A percentile compares a stretch with the other conserved stretches of the same genome.
phyloP scores from a whole-genome alignment of 1,140 invertebrate genomes.

The Drosophila pandora region DNA sequence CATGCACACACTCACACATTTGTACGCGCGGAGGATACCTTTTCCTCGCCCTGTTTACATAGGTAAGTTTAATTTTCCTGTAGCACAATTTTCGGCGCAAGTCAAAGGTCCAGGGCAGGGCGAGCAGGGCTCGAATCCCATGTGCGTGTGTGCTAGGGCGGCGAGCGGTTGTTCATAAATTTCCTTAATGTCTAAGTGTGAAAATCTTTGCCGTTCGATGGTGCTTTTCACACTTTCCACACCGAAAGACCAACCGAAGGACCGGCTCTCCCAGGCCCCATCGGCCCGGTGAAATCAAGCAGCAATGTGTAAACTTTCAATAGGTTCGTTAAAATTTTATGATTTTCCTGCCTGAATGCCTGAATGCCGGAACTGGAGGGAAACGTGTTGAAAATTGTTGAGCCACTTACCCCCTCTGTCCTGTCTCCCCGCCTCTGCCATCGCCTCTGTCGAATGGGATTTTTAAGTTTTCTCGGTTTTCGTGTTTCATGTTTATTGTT shows the following conservation, averaged over 20 bases:
- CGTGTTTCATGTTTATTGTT: conserved; percentile 49
- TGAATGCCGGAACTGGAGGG: conserved; percentile 28
- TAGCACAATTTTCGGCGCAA: conserved; percentile 75
- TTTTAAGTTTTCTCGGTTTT: conserved; percentile 50
- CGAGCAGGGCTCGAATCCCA: conserved; percentile 1
- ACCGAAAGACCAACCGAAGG: conserved; percentile 20
- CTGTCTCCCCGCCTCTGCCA: not conserved
- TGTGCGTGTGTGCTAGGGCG: conserved; percentile 16
- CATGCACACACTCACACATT: conserved; percentile 18
- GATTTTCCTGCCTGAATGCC: conserved; percentile 63
- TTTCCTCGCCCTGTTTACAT: conserved; percentile 77
- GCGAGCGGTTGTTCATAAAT: conserved; percentile 70
- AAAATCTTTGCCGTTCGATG: conserved; percentile 84
- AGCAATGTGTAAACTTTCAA: conserved; percentile 82
- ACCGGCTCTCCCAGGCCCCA: conserved; percentile 2
- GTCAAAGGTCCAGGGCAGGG: conserved; percentile 13
- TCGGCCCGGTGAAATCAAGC: conserved; percentile 70
- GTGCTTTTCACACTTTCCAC: conserved; percentile 82
- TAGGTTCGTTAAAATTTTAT: conserved; percentile 83
- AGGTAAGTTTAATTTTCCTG: conserved; percentile 83
- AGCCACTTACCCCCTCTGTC: conserved; percentile 64
- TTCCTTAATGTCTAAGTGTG: conserved; percentile 79
- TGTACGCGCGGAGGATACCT: conserved; percentile 39
- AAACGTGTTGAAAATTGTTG: conserved; percentile 80
- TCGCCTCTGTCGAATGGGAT: conserved; percentile 48